Conservation (phyloP, 2,113 vertebrate genomes). For the Cochlearius cochlearius region DNA sequence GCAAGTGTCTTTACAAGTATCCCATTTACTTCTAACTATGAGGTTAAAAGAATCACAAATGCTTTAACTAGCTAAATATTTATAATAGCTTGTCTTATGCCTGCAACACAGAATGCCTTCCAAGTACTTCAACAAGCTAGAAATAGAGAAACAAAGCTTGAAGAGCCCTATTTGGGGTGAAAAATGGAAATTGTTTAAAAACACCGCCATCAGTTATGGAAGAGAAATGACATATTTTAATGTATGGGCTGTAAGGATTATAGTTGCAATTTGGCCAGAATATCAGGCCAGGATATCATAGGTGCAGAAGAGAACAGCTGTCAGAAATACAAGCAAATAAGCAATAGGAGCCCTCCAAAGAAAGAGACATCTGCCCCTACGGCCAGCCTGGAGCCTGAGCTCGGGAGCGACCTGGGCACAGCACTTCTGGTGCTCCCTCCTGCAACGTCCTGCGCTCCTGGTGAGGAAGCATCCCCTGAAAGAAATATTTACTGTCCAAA, state of each 20-base stretch:
- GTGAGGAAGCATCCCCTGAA: not conserved
- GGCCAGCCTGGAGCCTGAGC: not conserved
- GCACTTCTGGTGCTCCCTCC: not conserved
- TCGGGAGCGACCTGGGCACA: not conserved
- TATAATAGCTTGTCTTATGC: constrained; percentile 31
- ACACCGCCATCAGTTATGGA: not conserved
- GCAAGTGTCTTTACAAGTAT: not conserved
- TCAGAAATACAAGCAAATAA: not conserved
- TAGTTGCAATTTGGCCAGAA: constrained; percentile 11
- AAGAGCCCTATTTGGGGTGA: constrained; percentile 50
- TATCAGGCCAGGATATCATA: not conserved
- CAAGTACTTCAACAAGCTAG: constrained; percentile 49
- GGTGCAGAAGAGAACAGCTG: constrained; percentile 8
- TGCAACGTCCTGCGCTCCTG: not conserved
- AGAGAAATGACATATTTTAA: constrained; percentile 30
- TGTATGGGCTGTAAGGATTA: not conserved
- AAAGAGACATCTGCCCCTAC: not conserved
- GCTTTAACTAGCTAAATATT: constrained; percentile 58
- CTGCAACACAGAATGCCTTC: constrained; percentile 9
- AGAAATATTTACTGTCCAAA: not conserved
- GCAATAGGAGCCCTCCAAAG: not conserved
- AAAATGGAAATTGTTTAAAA: constrained; percentile 55
- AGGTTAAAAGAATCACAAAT: constrained; percentile 21
- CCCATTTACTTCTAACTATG: not conserved
- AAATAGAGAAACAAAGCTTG: constrained; percentile 47